Base-by-base conservation (phyloP, 1,140 invertebrate genomes). In the Orius insidiosus region DNA sequence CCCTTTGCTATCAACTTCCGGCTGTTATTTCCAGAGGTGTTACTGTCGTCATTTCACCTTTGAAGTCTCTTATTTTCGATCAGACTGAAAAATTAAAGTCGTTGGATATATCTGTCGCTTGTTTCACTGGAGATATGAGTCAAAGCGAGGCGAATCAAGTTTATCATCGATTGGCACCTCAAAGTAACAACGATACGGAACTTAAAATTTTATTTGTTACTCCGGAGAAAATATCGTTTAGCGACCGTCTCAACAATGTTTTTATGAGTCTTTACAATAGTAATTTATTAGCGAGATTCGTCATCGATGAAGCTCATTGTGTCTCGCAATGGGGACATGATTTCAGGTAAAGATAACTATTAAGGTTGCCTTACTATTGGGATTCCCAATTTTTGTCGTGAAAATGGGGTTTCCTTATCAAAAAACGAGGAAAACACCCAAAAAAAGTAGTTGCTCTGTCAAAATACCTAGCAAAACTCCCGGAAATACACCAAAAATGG, bases 141-240 rank as follows among this genome's bases (percentile, higher is more conserved):
- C 54, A 68, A 3, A 61, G 60, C 2, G 69, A 78, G 40, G 64
- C 71, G 6, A 69, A 76, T 33, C 65, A 69, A 5, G 68, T 89
- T 39, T 86, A 80, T 53, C 66, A 68, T 35, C 75, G 85, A 54
- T 59, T 86, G 18, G 66, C 69, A 5, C 14, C 33, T 50, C n/a
- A n/a, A n/a, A n/a, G n/a, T n/a, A n/a, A n/a, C n/a, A n/a, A n/a
- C n/a, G n/a, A n/a, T n/a, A n/a, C n/a, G n/a, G n/a, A n/a, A n/a
- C n/a, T n/a, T n/a, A n/a, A n/a, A n/a, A n/a, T 98, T 9, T 62
- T 98, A 0, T 98, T 97, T 66, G 80, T 97, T 1, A 98, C 95
- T 0, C 94, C 95, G 1, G 95, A 98, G 66, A 96, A 93, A 65
- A 72, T 96, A 34, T 58, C 56, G 45, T 63, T 64, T 5, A 76